These are phyloP conservation scores for Lophotis ruficrista DNA, from an alignment of 2,113 vertebrate species.

Conservation along the genomic window DNA sequence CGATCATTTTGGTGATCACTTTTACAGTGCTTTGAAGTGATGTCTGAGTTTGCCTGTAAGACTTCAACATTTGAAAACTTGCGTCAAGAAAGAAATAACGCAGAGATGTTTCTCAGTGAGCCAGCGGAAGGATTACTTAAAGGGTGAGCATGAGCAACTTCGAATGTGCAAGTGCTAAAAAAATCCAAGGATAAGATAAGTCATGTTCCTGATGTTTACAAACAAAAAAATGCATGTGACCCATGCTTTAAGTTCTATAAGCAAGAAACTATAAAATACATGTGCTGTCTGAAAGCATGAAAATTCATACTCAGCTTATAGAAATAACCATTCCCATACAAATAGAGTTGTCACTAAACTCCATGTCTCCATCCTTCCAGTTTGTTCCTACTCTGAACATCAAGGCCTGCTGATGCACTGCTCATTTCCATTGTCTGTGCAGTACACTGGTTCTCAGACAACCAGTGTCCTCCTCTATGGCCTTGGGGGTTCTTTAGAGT, in stretches of 20 bases:
- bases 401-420: background rate
- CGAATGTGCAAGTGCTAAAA: background rate
- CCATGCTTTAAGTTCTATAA: background rate
- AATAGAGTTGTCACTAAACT: background rate
- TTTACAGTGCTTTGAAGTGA: background rate
- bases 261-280: background rate
- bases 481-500: background rate
- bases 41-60: background rate
- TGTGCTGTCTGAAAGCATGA: background rate
- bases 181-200: background rate
- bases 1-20: background rate
- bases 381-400: background rate
- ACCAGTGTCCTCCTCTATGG: background rate
- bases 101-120: background rate
- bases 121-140: background rate
- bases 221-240: background rate
- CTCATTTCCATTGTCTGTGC: background rate
- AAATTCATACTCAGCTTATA: background rate
- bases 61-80: background rate
- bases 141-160: background rate
- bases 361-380: background rate
- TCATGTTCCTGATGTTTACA: background rate
- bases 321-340: background rate
- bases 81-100: background rate
- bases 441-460: background rate